Percentiles rank a stretch among this genome's conserved stretches.
Evolutionary conservation across 1,140 invertebrate species (phyloP).

Genomic region (Physella acuta): DNA sequence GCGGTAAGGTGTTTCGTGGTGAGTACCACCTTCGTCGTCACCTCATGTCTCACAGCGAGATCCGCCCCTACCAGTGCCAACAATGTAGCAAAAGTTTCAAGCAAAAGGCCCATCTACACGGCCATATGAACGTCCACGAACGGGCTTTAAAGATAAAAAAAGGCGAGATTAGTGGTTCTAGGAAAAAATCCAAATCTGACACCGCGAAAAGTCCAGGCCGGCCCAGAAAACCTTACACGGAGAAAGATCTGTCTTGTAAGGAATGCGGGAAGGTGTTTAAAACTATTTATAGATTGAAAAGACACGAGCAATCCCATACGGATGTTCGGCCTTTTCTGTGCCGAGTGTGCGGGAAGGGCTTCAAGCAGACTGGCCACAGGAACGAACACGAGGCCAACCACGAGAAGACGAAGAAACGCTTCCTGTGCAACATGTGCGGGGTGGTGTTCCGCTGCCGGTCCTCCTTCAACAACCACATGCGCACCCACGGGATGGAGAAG

Average conservation of each 20-base stretch:
- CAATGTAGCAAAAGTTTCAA: conserved; percentile 28
- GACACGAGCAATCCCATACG: conserved; percentile 26
- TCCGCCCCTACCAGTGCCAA: conserved; percentile 23
- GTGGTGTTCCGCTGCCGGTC: conserved; percentile 29
- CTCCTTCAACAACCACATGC: conserved; percentile 30
- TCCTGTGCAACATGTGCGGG: conserved; percentile 29
- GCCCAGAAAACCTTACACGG: conserved; percentile 18
- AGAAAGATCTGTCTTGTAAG: conserved; percentile 28
- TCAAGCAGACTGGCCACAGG: conserved; percentile 30
- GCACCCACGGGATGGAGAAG: conserved; percentile 17
- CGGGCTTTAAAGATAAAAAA: not conserved
- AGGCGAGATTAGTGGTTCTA: not conserved
- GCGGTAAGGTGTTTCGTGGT: conserved; percentile 25
- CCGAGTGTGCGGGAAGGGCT: conserved; percentile 26
- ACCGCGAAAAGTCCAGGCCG: conserved; percentile 19
- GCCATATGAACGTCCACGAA: conserved; percentile 10
- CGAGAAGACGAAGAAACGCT: conserved; percentile 19
- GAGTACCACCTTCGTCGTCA: conserved; percentile 28
- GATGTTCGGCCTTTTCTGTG: conserved; percentile 27
- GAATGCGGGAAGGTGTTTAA: conserved; percentile 26
- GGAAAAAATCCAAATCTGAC: not conserved
- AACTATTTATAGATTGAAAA: conserved; percentile 28
- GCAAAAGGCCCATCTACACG: conserved; percentile 25
- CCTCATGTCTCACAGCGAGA: conserved; percentile 25
- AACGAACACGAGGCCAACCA: conserved; percentile 32